Conservation (phyloP, 2,888 invertebrate species). For the Phaedon cochleariae region DNA sequence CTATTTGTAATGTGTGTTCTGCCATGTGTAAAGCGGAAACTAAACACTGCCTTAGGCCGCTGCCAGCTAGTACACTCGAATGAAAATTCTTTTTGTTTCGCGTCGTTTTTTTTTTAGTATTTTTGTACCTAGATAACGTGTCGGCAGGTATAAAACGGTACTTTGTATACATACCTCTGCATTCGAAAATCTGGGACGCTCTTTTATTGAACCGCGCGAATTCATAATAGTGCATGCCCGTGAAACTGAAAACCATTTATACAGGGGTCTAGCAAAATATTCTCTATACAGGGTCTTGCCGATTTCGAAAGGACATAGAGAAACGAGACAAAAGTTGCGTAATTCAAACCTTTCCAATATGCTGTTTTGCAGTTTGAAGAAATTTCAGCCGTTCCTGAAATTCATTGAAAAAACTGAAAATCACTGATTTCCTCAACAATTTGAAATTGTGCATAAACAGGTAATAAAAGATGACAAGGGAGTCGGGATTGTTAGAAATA, state of each 20-base stretch:
- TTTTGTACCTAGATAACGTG: constrained; percentile 51
- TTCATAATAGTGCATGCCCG: neutral
- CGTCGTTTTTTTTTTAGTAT: constrained; percentile 39
- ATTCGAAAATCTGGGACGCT: constrained; percentile 26
- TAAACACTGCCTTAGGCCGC: constrained; percentile 57
- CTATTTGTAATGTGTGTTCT: constrained; percentile 60
- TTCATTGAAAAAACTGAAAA: too few species aligned
- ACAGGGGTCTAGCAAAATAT: neutral
- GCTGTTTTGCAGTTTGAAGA: too few species aligned
- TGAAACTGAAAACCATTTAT: neutral
- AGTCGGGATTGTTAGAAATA: too few species aligned
- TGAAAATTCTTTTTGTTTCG: constrained; percentile 53
- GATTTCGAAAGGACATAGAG: too few species aligned
- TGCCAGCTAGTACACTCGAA: constrained; percentile 54
- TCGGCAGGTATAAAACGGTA: constrained; percentile 46
- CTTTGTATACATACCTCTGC: constrained; percentile 30
- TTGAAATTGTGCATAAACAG: too few species aligned
- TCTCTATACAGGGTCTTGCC: too few species aligned
- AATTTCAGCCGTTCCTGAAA: too few species aligned
- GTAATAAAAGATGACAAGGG: too few species aligned
- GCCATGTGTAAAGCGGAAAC: constrained; percentile 63
- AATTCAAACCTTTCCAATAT: too few species aligned
- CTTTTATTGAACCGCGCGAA: constrained; percentile 18
- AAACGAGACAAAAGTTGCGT: too few species aligned
- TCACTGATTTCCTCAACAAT: too few species aligned